Conservation (phyloP, 2,113 vertebrate species). For the Polypterus bichir region DNA sequence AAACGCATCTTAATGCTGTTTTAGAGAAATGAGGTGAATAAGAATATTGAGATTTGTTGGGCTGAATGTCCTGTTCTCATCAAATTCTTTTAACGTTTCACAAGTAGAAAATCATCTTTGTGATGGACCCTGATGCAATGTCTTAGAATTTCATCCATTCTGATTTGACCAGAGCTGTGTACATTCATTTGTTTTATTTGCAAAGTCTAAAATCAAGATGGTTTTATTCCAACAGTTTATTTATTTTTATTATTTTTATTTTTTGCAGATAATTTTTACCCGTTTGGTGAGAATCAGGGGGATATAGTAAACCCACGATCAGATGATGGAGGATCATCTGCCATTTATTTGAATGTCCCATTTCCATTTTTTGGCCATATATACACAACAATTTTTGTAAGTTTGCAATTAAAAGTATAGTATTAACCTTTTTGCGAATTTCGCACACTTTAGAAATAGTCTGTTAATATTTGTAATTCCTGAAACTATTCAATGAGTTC, state of each 20-base stretch:
- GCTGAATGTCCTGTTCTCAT: too few species aligned
- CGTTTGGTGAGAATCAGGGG: neutral
- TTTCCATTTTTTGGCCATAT: neutral
- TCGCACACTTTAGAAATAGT: neutral
- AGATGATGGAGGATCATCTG: slow-evolving; percentile 3
- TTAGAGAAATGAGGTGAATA: too few species aligned
- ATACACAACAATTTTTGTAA: neutral
- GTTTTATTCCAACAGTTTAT: neutral
- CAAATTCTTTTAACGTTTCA: too few species aligned
- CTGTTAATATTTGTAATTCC: neutral
- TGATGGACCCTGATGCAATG: too few species aligned
- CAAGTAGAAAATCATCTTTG: too few species aligned
- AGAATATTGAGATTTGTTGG: too few species aligned
- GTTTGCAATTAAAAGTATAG: neutral
- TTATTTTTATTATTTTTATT: neutral
- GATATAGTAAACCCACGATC: neutral
- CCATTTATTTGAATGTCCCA: neutral
- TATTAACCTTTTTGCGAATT: neutral
- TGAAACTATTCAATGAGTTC: neutral
- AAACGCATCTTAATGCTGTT: too few species aligned
- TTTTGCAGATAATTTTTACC: slow-evolving; percentile 1
- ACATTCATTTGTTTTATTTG: too few species aligned
- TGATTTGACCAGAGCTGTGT: too few species aligned
- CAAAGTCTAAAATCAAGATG: neutral
- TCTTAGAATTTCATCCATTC: too few species aligned